These are phyloP conservation scores for Caloenas nicobarica DNA, from an alignment of 2,113 vertebrate genomes.

Conservation along the genomic window DNA sequence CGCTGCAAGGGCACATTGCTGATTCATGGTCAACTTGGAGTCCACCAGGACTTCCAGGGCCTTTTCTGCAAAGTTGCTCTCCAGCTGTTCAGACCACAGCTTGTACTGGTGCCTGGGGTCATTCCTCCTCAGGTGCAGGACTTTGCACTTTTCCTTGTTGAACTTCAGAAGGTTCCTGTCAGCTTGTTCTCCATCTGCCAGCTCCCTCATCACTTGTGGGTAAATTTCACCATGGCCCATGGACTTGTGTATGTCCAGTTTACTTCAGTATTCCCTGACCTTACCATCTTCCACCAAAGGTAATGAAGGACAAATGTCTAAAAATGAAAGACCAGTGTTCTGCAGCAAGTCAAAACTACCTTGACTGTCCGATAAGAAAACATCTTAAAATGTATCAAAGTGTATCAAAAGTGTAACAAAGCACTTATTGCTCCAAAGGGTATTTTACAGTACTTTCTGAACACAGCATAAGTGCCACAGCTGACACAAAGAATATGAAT, in stretches of 20 bases:
- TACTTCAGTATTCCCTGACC: neutral
- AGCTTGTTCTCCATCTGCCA: neutral
- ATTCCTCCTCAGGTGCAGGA: neutral
- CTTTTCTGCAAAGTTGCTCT: neutral
- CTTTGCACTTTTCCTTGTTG: neutral
- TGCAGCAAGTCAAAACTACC: neutral
- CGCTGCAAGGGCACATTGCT: neutral
- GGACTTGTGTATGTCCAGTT: neutral
- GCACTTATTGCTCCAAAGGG: neutral
- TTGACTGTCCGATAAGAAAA: neutral
- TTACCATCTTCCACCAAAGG: neutral
- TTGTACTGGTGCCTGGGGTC: neutral
- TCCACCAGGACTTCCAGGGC: fast-evolving
- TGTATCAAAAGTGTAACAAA: neutral
- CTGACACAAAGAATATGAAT: neutral
- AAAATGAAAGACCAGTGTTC: neutral
- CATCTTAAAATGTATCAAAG: neutral
- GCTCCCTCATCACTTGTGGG: neutral
- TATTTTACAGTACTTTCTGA: neutral
- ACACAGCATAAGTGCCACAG: neutral
- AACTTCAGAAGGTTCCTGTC: neutral
- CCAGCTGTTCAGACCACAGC: neutral
- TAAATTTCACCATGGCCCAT: neutral
- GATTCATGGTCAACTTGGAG: neutral
- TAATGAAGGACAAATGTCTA: neutral